phyloP scores from a whole-genome alignment of 2,113 vertebrate species.

The Sinocyclocheilus rhinocerous region DNA sequence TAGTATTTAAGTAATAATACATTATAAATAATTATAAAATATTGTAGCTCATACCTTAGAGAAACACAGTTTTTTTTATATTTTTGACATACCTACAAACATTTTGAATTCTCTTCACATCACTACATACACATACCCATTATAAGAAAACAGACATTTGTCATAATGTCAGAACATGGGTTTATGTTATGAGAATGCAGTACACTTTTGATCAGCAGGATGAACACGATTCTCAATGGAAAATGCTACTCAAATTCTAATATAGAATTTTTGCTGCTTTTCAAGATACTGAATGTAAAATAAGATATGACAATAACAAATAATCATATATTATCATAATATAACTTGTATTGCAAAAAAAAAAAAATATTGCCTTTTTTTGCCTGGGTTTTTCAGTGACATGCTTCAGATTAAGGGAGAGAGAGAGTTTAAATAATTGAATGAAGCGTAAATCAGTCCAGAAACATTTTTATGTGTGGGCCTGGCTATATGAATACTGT shows the following conservation, averaged over 20 bases:
- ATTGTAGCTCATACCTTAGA: not conserved
- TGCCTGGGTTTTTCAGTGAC: not conserved
- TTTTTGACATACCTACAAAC: not conserved
- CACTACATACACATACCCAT: not conserved
- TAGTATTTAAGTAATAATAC: not conserved
- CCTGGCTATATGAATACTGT: slow-evolving; percentile 51
- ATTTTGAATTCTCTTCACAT: not conserved
- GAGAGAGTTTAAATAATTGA: slow-evolving; percentile 69
- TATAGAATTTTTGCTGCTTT: no score
- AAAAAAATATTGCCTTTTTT: not conserved
- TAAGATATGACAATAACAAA: not conserved
- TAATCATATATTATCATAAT: not conserved
- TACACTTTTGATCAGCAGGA: not conserved
- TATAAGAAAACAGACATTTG: no score
- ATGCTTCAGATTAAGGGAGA: slow-evolving; percentile 8
- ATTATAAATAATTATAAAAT: not conserved
- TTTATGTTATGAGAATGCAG: not conserved
- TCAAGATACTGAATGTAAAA: not conserved
- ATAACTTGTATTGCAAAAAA: not conserved
- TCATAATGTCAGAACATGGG: no score
- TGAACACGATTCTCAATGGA: not conserved
- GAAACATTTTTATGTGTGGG: slow-evolving; percentile 64
- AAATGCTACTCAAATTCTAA: not conserved
- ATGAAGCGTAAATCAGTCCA: slow-evolving; percentile 55
- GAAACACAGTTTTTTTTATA: not conserved